Evolutionary conservation across 1,140 invertebrate genomes (phyloP).

Genomic region (Mamestra configurata): DNA sequence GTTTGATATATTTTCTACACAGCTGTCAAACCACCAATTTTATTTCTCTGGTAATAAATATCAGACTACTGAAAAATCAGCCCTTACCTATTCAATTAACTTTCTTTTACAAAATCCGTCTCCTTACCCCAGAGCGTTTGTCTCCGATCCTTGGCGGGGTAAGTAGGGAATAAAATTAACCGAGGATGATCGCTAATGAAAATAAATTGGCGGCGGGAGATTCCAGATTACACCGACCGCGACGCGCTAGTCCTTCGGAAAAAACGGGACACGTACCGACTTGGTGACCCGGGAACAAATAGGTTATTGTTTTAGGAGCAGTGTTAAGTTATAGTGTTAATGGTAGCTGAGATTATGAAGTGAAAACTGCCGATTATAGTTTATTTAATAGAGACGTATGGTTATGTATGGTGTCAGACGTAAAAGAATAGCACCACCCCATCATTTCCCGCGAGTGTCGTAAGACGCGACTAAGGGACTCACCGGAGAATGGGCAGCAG

Average conservation of each 20-base stretch:
- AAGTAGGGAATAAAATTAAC: constrained; percentile 89
- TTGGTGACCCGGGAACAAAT: constrained; percentile 51
- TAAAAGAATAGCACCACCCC: no score
- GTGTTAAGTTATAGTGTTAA: not conserved
- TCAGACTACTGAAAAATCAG: no score
- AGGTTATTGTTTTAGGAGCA: constrained; percentile 18
- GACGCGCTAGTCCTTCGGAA: constrained; percentile 62
- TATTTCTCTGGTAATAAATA: no score
- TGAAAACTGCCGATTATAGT: no score
- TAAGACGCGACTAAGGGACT: no score
- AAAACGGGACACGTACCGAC: constrained; percentile 66
- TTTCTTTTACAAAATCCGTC: constrained; percentile 3
- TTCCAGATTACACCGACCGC: constrained; percentile 86
- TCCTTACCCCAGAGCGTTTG: constrained; percentile 63
- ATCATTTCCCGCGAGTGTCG: no score
- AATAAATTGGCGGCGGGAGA: constrained; percentile 88
- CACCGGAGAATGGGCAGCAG: no score
- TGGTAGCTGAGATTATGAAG: no score
- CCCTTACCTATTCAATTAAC: not conserved
- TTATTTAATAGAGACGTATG: no score
- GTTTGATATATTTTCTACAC: no score
- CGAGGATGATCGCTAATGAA: constrained; percentile 89
- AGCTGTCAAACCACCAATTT: no score
- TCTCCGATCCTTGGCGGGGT: constrained; percentile 79
- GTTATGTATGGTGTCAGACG: no score